These are phyloP conservation scores for Rafetus swinhoei DNA, from an alignment of 2,113 vertebrate species.

Conservation along the genomic window DNA sequence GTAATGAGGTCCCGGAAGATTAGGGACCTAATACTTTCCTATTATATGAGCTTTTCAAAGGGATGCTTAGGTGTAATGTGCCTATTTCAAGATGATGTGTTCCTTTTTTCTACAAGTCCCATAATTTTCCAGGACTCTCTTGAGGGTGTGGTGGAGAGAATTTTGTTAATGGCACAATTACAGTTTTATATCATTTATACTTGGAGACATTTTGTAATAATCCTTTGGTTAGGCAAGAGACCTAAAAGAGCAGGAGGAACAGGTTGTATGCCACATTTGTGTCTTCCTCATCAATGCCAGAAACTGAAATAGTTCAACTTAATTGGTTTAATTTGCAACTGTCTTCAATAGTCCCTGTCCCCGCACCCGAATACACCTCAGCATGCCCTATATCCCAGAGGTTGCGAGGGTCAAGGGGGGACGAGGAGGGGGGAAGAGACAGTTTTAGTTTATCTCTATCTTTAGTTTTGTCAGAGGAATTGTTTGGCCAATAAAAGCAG, in stretches of 20 bases:
- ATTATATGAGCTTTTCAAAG: slow-evolving; percentile 66
- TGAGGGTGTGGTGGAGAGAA: slow-evolving; percentile 38
- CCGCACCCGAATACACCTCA: not conserved
- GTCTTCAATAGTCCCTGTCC: not conserved
- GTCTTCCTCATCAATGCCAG: slow-evolving; percentile 26
- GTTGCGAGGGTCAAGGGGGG: not conserved
- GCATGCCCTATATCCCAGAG: not conserved
- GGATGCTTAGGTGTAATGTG: slow-evolving; percentile 46
- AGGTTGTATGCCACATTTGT: slow-evolving; percentile 43
- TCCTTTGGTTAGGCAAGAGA: slow-evolving; percentile 27
- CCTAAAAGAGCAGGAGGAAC: not conserved
- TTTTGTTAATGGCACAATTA: slow-evolving; percentile 60
- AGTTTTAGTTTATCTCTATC: not conserved
- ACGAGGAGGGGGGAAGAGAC: not conserved
- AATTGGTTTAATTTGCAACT: not conserved
- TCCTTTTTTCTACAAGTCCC: slow-evolving; percentile 60
- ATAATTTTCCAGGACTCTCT: slow-evolving; percentile 50
- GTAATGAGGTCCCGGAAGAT: slow-evolving; percentile 73
- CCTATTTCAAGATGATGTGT: slow-evolving; percentile 71
- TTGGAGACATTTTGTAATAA: slow-evolving; percentile 45
- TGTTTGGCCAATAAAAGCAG: not conserved
- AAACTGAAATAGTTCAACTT: slow-evolving; percentile 1
- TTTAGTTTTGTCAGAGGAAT: not conserved
- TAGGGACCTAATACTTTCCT: slow-evolving; percentile 68
- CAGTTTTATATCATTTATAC: slow-evolving; percentile 43